phyloP scores from a whole-genome alignment of 2,113 vertebrate species.

The Nycticebus coucang region DNA sequence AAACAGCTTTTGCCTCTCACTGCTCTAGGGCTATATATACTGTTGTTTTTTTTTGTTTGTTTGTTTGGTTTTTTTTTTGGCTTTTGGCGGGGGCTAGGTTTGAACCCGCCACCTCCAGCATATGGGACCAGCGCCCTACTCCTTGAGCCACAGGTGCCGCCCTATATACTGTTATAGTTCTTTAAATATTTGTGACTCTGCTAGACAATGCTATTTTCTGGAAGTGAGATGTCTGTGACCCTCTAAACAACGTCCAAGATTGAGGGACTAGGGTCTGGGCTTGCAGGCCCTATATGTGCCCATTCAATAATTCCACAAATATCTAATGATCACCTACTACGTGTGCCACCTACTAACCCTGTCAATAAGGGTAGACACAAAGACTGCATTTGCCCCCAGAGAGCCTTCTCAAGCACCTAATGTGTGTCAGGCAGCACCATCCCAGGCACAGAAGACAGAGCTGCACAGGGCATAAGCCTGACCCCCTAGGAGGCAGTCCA shows the following conservation, averaged over 20 bases:
- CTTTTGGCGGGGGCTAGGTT: too few relatives aligned
- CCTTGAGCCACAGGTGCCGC: too few relatives aligned
- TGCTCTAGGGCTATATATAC: background rate
- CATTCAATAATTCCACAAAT: conserved; percentile 9
- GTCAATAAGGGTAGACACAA: background rate
- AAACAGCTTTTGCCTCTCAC: background rate
- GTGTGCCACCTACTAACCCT: background rate
- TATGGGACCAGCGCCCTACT: too few relatives aligned
- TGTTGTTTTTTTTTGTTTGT: too few relatives aligned
- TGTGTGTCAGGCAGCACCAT: background rate
- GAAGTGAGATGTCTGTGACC: background rate
- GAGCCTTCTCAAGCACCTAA: background rate
- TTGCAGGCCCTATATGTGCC: background rate
- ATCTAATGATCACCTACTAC: background rate
- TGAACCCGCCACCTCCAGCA: too few relatives aligned
- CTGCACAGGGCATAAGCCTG: background rate
- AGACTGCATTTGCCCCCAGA: background rate
- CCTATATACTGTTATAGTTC: background rate
- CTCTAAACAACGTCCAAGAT: background rate
- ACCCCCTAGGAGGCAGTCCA: background rate
- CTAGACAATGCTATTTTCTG: background rate
- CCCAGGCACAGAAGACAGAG: background rate
- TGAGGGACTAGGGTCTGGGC: background rate
- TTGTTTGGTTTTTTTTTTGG: too few relatives aligned
- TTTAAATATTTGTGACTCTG: background rate